phyloP scores from a whole-genome alignment of 2,888 invertebrate species.

The Pristionchus maxplancki region DNA sequence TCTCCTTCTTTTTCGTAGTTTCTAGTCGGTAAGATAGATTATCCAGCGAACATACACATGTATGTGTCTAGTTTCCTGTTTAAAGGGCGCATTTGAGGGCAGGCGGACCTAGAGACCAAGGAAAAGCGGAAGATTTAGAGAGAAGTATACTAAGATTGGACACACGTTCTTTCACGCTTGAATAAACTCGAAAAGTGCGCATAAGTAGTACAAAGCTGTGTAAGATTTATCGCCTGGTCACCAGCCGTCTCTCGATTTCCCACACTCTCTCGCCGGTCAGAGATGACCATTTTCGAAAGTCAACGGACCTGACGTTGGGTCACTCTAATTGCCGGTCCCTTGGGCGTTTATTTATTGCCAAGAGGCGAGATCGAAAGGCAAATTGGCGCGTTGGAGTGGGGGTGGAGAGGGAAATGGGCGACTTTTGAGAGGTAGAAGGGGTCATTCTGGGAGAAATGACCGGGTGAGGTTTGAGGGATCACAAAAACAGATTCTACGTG shows the following conservation, averaged over 20 bases:
- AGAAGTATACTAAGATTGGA: background rate
- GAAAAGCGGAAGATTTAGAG: background rate
- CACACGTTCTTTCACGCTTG: background rate
- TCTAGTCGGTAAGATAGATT: background rate
- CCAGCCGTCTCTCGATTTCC: background rate
- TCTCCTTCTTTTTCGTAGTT: background rate
- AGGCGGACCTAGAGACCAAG: background rate
- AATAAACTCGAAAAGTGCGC: background rate
- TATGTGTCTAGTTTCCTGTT: slow-evolving; percentile 18
- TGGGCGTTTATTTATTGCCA: background rate
- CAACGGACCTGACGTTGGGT: too few relatives aligned
- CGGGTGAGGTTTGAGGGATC: background rate
- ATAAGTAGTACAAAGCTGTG: background rate
- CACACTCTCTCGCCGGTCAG: background rate
- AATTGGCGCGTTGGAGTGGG: background rate
- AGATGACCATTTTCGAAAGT: too few relatives aligned
- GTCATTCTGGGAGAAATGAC: background rate
- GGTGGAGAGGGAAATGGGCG: background rate
- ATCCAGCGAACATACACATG: too few relatives aligned
- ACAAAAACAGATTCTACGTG: too few relatives aligned
- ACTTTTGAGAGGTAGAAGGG: background rate
- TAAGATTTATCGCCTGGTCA: background rate
- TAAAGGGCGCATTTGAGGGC: background rate
- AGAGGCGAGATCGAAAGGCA: background rate
- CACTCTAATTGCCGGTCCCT: background rate